Conservation (phyloP, 2,888 invertebrate genomes). For the Epicampocera succincta region DNA sequence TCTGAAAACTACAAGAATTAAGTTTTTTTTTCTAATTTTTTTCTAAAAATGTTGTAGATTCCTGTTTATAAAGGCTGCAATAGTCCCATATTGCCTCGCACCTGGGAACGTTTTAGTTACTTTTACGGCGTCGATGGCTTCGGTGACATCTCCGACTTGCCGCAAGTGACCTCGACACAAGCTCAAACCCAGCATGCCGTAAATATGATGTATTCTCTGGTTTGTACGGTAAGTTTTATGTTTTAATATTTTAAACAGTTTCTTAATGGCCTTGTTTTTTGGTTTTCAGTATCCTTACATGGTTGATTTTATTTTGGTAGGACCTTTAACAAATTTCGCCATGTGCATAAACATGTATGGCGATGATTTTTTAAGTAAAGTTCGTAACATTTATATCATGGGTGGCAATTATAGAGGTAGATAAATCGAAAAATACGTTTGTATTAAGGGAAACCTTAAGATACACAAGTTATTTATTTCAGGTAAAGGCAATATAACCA, state of each 20-base stretch:
- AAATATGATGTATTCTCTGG: conserved; percentile 84
- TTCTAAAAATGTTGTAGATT: conserved; percentile 67
- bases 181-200: conserved; percentile 84
- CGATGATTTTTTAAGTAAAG: conserved; percentile 83
- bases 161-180: conserved; percentile 77
- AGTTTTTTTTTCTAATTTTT: no score
- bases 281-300: conserved; percentile 81
- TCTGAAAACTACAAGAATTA: no score
- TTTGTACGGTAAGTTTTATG: conserved; percentile 82
- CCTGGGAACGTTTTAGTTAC: conserved; percentile 59
- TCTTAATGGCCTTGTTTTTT: no score
- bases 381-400: conserved; percentile 88
- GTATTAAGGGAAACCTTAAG: not conserved
- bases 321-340: conserved; percentile 90
- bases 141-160: conserved; percentile 84
- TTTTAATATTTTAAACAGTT: not conserved
- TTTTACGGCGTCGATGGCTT: conserved; percentile 86
- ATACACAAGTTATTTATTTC: not conserved
- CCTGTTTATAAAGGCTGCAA: conserved; percentile 75
- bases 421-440: not conserved
- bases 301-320: conserved; percentile 85
- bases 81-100: conserved; percentile 75
- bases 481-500: conserved; percentile 84
- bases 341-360: conserved; percentile 86
- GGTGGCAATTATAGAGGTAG: conserved; percentile 90